Base-by-base conservation (phyloP, 2,113 vertebrate genomes). In the Lophochroa leadbeateri region DNA sequence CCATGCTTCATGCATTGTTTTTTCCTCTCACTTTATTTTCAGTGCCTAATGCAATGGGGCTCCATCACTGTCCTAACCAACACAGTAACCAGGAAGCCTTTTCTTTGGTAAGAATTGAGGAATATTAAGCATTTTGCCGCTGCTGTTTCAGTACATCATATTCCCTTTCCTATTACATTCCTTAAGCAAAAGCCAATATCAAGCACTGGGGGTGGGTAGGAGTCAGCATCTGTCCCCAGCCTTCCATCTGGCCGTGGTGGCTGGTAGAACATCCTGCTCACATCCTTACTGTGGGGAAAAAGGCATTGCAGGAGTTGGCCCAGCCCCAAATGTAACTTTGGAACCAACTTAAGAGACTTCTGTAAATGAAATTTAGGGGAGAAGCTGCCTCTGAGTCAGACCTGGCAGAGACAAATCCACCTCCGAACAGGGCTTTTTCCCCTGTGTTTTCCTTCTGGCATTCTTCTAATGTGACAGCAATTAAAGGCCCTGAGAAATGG, bases 401-500 rank as follows among this genome's bases (percentile, higher is more conserved):
- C 33, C 64, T 93, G 82, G 76, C 86, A 92, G 43, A 67, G 61
- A 68, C 44, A 24, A 70, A 39, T 53, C 76, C 63, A 55, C 43
- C 71, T 92, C 77, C 0, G 0, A 90, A 71, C 7, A n/a, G 43
- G 41, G 60, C 28, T 93, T 83, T 67, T 13, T 74, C 91, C 82
- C 49, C 25, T 7, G 31, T 47, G 78, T 67, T 94, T 92, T 76
- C 88, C 77, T 80, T 87, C 77, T 94, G 94, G 90, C 82, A 50
- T 91, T 61, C 67, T 86, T 39, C 27, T 92, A 87, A 89, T 43
- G 71, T 82, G 88, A 80, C 82, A 94, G 76, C 93, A 96, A 90
- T 92, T 94, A 95, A 91, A 85, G 60, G 19, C 88, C 58, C 74
- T 88, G 90, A 78, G 63, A 95, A 94, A 83, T 43, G 61, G 80